These are phyloP conservation scores for Apogon hyalosoma DNA, from an alignment of 2,797 vertebrate genomes.

Conservation along the genomic window DNA sequence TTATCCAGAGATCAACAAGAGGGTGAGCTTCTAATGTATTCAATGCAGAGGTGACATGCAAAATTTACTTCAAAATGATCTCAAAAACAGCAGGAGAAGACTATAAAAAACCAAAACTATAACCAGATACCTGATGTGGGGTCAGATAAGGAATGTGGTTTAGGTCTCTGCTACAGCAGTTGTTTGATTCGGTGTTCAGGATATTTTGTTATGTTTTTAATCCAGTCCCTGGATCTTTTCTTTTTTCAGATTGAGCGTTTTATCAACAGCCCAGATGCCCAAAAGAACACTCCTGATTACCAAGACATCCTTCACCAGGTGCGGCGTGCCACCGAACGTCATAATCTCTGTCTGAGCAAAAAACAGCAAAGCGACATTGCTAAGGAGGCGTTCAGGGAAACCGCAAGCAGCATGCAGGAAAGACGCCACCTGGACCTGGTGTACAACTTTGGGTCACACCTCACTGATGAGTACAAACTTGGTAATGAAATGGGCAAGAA, in stretches of 20 bases:
- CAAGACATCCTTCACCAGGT: conserved; percentile 88
- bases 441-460: conserved; percentile 92
- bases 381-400: conserved; percentile 91
- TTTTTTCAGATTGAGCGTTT: conserved; percentile 86
- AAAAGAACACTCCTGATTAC: conserved; percentile 88
- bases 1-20: conserved; percentile 92
- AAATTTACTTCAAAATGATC: too few species aligned
- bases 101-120: not conserved
- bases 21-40: conserved; percentile 62
- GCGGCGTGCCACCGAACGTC: conserved; percentile 81
- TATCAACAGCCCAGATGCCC: conserved; percentile 87
- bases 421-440: conserved; percentile 90
- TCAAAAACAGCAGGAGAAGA: not conserved
- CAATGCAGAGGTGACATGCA: too few species aligned
- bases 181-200: not conserved
- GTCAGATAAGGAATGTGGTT: not conserved
- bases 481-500: conserved; percentile 66
- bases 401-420: conserved; percentile 88
- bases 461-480: conserved; percentile 88
- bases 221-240: too few species aligned
- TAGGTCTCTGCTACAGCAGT: not conserved
- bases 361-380: conserved; percentile 87
- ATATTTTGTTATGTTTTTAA: too few species aligned
- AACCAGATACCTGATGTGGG: not conserved
- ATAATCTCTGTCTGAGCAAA: conserved; percentile 80